Conservation (phyloP, 2,888 invertebrate genomes). For the Yponomeuta sedellus region DNA sequence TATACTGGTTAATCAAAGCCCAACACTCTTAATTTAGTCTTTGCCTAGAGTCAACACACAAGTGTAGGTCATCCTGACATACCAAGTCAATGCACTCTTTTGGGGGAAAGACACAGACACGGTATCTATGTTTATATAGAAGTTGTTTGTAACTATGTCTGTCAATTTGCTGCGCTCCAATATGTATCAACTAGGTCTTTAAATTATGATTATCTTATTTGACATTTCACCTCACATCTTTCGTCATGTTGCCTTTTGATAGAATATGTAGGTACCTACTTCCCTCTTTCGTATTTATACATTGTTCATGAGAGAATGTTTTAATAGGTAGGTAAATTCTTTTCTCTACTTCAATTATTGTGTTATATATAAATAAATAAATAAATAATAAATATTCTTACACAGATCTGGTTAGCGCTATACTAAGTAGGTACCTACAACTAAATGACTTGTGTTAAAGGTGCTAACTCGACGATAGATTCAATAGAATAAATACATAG, state of each 20-base stretch:
- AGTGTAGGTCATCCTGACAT: background rate
- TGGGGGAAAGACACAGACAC: background rate
- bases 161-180: too few relatives aligned
- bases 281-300: background rate
- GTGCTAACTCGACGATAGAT: too few relatives aligned
- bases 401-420: too few relatives aligned
- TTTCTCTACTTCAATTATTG: too few relatives aligned
- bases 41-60: background rate
- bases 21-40: background rate
- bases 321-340: too few relatives aligned
- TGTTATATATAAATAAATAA: too few relatives aligned
- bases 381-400: too few relatives aligned
- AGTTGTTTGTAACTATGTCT: background rate
- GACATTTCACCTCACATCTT: background rate
- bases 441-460: too few relatives aligned
- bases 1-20: background rate
- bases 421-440: too few relatives aligned
- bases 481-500: too few relatives aligned
- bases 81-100: background rate
- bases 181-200: background rate
- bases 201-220: background rate
- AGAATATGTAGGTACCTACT: background rate
- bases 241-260: background rate
- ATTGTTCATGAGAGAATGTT: background rate
- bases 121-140: background rate